These are phyloP conservation scores for Scaptomyza pallida DNA, from an alignment of 1,140 invertebrate genomes.

Conservation along the genomic window DNA sequence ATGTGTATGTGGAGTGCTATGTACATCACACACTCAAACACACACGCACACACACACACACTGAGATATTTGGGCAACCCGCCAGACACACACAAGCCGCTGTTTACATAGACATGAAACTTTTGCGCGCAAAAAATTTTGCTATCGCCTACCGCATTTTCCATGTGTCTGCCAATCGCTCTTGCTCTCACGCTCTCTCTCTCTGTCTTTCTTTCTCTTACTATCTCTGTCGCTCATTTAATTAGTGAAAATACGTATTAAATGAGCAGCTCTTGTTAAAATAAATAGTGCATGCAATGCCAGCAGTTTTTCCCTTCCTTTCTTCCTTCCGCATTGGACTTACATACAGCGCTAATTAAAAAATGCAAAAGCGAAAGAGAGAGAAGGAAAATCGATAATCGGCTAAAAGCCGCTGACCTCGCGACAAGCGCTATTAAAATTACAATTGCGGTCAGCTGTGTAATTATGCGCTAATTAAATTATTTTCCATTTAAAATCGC, in stretches of 20 bases:
- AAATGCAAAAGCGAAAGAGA: constrained; percentile 27
- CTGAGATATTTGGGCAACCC: constrained; percentile 44
- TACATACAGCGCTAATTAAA: constrained; percentile 78
- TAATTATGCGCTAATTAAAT: constrained; percentile 83
- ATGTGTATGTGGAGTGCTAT: constrained; percentile 4
- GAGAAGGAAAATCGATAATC: constrained; percentile 60
- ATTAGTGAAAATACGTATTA: constrained; percentile 82
- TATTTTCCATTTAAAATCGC: constrained; percentile 74
- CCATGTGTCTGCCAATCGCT: constrained; percentile 8
- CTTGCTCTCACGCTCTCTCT: not conserved
- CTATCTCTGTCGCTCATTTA: constrained; percentile 56
- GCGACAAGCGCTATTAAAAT: constrained; percentile 69
- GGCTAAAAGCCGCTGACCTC: constrained; percentile 63
- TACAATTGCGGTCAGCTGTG: constrained; percentile 72
- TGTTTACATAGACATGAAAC: constrained; percentile 82
- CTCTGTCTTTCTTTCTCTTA: not conserved
- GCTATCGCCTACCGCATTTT: constrained; percentile 42
- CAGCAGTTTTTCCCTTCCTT: constrained; percentile 27
- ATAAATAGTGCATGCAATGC: constrained; percentile 81
- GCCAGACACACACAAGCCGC: constrained; percentile 71
- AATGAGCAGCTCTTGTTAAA: constrained; percentile 82
- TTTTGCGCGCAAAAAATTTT: constrained; percentile 72
- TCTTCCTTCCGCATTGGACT: constrained; percentile 17
- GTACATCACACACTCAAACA: constrained; percentile 18
- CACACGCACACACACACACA: constrained; percentile 14